Evolutionary conservation across 2,113 vertebrate genomes (phyloP).

Genomic region (Sorex araneus): DNA sequence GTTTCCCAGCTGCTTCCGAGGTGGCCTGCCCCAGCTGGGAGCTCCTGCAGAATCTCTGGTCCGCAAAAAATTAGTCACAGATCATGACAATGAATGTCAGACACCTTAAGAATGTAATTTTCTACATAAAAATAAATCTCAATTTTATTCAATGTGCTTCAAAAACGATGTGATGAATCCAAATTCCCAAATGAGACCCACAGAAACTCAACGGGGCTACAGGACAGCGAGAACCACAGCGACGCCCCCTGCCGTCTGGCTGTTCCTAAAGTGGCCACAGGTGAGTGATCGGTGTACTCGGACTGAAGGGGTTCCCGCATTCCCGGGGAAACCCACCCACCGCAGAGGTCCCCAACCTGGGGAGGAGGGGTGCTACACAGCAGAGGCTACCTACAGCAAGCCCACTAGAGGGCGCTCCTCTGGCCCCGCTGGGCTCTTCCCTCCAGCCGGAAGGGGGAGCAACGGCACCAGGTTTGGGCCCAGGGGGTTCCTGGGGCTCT

Average conservation of each 20-base stretch:
- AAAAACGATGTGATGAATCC: conserved; percentile 7
- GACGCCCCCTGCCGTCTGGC: background rate
- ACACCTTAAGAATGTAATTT: conserved; percentile 60
- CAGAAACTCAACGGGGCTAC: conserved; percentile 43
- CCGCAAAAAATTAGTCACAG: background rate
- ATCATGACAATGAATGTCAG: conserved; percentile 5
- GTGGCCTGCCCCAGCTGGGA: background rate
- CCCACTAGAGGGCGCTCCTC: conserved; percentile 73
- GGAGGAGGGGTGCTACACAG: background rate
- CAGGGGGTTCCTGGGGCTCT: too few relatives aligned
- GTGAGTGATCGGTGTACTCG: background rate
- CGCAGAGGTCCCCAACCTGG: too few relatives aligned
- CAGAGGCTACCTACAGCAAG: background rate
- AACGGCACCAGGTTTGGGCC: background rate
- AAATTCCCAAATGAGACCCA: conserved; percentile 50
- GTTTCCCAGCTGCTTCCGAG: background rate
- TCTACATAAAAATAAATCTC: conserved; percentile 74
- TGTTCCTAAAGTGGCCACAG: conserved; percentile 36
- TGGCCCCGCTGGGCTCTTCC: background rate
- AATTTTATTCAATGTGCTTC: conserved; percentile 76
- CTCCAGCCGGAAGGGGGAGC: too few relatives aligned
- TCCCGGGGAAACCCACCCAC: background rate
- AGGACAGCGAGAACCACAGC: background rate
- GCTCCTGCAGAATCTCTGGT: background rate
- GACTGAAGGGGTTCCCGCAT: background rate